These are phyloP conservation scores for Melanostoma mellinum DNA, from an alignment of 2,888 invertebrate species.

Conservation along the genomic window DNA sequence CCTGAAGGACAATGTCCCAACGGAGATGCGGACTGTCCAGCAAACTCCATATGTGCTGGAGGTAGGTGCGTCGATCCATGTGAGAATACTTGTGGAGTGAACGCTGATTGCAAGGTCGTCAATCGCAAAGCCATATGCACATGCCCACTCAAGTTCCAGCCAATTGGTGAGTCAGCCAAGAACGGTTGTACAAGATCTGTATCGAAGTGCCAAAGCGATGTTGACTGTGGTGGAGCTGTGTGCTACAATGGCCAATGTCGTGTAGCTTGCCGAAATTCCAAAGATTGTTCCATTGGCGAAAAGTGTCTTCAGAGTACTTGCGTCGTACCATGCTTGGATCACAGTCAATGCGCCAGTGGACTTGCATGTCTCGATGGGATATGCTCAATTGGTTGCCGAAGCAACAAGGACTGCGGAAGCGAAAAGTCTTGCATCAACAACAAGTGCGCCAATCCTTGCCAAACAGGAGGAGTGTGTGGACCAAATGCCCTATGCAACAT, in stretches of 20 bases:
- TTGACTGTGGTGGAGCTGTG: slow-evolving; percentile 90
- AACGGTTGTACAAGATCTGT: slow-evolving; percentile 89
- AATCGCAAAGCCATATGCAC: slow-evolving; percentile 90
- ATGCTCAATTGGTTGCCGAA: slow-evolving; percentile 92
- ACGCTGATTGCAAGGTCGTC: slow-evolving; percentile 90
- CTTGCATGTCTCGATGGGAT: slow-evolving; percentile 91
- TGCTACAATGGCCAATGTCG: slow-evolving; percentile 93
- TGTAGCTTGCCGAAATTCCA: slow-evolving; percentile 88
- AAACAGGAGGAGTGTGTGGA: slow-evolving; percentile 89
- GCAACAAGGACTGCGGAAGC: slow-evolving; percentile 90
- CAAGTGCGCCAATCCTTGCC: slow-evolving; percentile 93
- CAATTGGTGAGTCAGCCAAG: slow-evolving; percentile 84
- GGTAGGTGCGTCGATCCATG: slow-evolving; percentile 92
- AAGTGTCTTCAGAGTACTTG: slow-evolving; percentile 91
- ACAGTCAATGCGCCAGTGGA: slow-evolving; percentile 90
- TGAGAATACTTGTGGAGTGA: slow-evolving; percentile 90
- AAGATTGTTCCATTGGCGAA: slow-evolving; percentile 91
- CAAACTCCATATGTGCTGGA: slow-evolving; percentile 87
- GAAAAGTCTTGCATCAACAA: slow-evolving; percentile 92
- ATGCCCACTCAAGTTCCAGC: slow-evolving; percentile 90
- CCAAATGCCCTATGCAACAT: slow-evolving; percentile 92
- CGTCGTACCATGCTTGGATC: slow-evolving; percentile 89
- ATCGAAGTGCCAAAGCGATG: slow-evolving; percentile 86
- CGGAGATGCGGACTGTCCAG: slow-evolving; percentile 89
- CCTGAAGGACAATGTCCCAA: slow-evolving; percentile 89